These are phyloP conservation scores for Chaetodon trifascialis DNA, from an alignment of 2,113 vertebrate species.

Conservation along the genomic window DNA sequence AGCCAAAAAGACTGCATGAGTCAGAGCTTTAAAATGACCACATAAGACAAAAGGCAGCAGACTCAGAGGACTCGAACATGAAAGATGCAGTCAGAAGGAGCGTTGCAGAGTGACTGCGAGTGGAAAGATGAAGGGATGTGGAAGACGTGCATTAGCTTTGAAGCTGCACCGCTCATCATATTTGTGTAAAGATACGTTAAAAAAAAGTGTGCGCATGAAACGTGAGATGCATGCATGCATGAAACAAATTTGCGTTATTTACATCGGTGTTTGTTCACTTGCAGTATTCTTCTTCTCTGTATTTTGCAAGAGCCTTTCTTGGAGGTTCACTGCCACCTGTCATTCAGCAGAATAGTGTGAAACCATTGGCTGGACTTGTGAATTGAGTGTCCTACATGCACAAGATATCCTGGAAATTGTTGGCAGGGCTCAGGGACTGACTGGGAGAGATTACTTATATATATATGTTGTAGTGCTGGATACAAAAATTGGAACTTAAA, in stretches of 20 bases:
- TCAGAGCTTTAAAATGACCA: conserved; percentile 16
- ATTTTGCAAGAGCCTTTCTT: background rate
- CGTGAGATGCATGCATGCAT: no score
- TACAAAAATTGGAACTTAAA: no score
- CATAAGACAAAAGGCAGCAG: background rate
- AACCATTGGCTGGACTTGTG: no score
- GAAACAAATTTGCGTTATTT: background rate
- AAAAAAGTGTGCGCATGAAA: background rate
- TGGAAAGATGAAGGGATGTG: background rate
- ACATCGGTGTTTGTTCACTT: background rate
- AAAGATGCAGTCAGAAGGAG: conserved; percentile 11
- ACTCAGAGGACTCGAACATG: background rate
- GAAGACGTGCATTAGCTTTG: background rate
- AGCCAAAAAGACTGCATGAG: conserved; percentile 4
- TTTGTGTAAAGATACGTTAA: background rate
- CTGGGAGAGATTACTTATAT: no score
- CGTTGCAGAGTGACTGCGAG: background rate
- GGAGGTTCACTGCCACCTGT: background rate
- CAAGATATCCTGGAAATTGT: background rate
- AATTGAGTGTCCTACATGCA: no score
- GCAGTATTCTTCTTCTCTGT: background rate
- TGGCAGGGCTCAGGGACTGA: no score
- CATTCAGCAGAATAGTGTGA: background rate
- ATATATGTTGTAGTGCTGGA: no score
- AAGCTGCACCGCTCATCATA: background rate